Evolutionary conservation across 1,140 invertebrate genomes (phyloP).

Genomic region (Panulirus ornatus): DNA sequence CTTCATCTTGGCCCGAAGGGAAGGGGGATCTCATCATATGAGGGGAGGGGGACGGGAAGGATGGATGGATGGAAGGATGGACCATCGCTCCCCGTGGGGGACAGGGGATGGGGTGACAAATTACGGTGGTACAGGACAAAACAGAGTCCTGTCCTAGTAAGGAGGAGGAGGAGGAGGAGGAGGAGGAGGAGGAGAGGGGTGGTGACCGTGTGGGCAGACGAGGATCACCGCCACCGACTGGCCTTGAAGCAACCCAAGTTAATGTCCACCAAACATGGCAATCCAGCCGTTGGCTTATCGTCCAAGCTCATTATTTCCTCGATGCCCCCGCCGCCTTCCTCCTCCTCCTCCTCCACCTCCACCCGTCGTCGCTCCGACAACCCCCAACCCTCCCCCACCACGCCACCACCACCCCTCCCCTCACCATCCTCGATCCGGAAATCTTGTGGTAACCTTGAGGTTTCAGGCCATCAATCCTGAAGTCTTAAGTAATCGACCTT

Average conservation of each 20-base stretch:
- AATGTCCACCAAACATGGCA: neutral
- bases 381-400: too few species aligned
- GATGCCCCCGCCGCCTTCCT: neutral
- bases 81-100: neutral
- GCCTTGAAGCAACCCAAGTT: neutral
- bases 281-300: neutral
- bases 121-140: neutral
- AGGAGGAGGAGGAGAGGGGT: neutral
- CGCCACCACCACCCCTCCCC: too few species aligned
- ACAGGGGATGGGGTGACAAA: neutral
- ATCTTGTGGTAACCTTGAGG: too few species aligned
- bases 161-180: neutral
- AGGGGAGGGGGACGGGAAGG: neutral
- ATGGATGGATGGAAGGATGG: neutral
- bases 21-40: too few species aligned
- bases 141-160: neutral
- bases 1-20: too few species aligned
- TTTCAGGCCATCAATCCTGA: too few species aligned
- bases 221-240: neutral
- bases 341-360: neutral
- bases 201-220: neutral
- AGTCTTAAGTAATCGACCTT: too few species aligned
- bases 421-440: too few species aligned
- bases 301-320: neutral
- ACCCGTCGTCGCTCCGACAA: neutral